Conservation (phyloP, 1,140 invertebrate genomes). For the Hestina assimilis region DNA sequence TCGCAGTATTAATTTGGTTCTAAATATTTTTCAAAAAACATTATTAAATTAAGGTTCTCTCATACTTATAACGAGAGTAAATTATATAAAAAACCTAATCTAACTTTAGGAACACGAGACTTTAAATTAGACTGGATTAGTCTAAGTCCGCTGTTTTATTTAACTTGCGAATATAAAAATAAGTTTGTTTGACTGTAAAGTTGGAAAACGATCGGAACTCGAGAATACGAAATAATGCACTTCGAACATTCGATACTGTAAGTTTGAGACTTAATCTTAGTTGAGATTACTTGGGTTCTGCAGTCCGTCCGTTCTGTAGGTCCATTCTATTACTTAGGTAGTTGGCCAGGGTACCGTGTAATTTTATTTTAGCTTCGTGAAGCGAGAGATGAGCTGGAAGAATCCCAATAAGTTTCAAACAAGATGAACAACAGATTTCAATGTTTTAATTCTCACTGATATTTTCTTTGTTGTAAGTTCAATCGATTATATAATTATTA, state of each 20-base stretch:
- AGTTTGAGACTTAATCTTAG: slow-evolving; percentile 67
- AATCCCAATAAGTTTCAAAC: slow-evolving; percentile 52
- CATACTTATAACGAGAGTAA: slow-evolving; percentile 19
- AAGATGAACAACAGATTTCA: slow-evolving; percentile 45
- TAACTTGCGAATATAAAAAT: slow-evolving; percentile 43
- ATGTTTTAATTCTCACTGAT: slow-evolving; percentile 36
- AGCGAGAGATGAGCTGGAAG: slow-evolving; percentile 40
- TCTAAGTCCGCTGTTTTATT: slow-evolving; percentile 28
- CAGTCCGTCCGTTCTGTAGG: slow-evolving; percentile 40
- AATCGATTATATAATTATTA: background rate
- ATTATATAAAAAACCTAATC: slow-evolving; percentile 26
- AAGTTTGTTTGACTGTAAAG: slow-evolving; percentile 37
- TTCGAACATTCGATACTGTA: slow-evolving; percentile 52
- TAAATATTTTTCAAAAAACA: too few relatives aligned
- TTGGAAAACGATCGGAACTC: slow-evolving; percentile 35
- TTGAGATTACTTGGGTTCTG: slow-evolving; percentile 54
- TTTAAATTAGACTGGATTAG: slow-evolving; percentile 32
- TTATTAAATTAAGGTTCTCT: too few relatives aligned
- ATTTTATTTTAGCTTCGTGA: slow-evolving; percentile 46
- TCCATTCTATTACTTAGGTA: slow-evolving; percentile 59
- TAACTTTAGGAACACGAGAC: slow-evolving; percentile 30
- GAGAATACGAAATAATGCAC: slow-evolving; percentile 62
- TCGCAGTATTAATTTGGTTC: too few relatives aligned
- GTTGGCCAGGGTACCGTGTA: slow-evolving; percentile 41
- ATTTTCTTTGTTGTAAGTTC: background rate